Conservation (phyloP, 2,888 invertebrate species). For the Conus canariensis region DNA sequence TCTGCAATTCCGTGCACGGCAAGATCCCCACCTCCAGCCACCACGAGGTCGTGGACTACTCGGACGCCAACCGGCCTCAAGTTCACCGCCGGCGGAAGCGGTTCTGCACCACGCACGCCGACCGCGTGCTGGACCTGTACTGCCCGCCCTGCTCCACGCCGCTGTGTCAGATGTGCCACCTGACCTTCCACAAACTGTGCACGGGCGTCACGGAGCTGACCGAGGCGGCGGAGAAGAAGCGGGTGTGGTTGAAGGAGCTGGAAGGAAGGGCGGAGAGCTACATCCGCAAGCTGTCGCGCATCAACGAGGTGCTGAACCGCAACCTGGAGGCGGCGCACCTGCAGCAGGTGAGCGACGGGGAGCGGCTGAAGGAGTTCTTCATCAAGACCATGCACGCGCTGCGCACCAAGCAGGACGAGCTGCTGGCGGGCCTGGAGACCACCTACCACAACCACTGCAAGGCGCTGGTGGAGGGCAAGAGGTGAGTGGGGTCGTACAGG, state of each 20-base stretch:
- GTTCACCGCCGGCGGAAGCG: conserved; percentile 25
- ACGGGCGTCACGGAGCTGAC: conserved; percentile 13
- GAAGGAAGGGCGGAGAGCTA: conserved; percentile 8
- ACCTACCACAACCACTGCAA: conserved; percentile 15
- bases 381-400: conserved; percentile 40
- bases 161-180: conserved; percentile 32
- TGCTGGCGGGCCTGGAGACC: conserved; percentile 18
- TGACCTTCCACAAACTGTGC: conserved; percentile 39
- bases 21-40: conserved; percentile 31
- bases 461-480: conserved; percentile 27
- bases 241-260: conserved; percentile 31
- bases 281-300: conserved; percentile 22
- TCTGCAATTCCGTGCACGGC: conserved; percentile 22
- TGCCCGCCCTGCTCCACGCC: conserved; percentile 20
- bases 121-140: conserved; percentile 30
- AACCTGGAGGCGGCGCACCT: conserved; percentile 36
- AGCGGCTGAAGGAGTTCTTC: conserved; percentile 40
- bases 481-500: background rate
- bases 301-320: conserved; percentile 25
- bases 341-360: conserved; percentile 19
- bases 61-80: conserved; percentile 18
- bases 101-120: conserved; percentile 25
- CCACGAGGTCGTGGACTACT: conserved; percentile 32
- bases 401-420: conserved; percentile 31
- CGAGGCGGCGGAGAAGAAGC: conserved; percentile 31